Evolutionary conservation across 2,888 invertebrate genomes (phyloP), one percentile per base, ranked within the genome.

Genomic region (Drosophila subquinaria): DNA sequence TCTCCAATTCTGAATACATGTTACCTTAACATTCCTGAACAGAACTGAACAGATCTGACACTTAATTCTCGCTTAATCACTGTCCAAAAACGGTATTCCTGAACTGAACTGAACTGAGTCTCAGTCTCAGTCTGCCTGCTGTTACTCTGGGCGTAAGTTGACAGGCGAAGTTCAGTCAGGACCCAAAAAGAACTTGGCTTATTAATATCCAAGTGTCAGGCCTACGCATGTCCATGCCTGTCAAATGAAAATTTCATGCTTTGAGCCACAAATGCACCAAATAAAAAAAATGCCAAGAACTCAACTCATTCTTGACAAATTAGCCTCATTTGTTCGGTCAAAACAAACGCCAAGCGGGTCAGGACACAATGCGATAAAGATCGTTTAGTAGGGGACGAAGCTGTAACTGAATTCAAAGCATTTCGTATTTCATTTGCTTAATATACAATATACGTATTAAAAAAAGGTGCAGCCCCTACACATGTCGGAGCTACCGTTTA

Each of bases 281-380:
- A 48, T 50, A 63, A 45, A 56, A 62, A 42, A 69, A 51, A 61
- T 60, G 62, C 48, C 59, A 57, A 60, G 67, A 64, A 69, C 60
- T 48, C 53, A 52, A 35, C 23, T 42, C 52, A 69, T 65, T 67
- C 42, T 89, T 92, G 92, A 92, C 92, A 92, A 92, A 92, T 92
- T 90, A 83, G 82, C 62, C 85, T 91, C 92, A 92, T 92, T 92
- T 92, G 86, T 92, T 90, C 69, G 90, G 91, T 91, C 92, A 92
- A 91, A 92, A 92, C 88, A 92, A 88, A 79, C 69, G 61, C 76
- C 64, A 65, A 74, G 17, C 15, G 56, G 47, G 69, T 33, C 84
- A 89, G 86, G 75, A 90, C 76, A 75, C 78, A 73, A 66, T 53
- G 70, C 79, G 89, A 88, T 90, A 89, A 89, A 74, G 75, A 91